A percentile compares a stretch with the other conserved stretches of the same genome.
Conservation (phyloP, 2,797 vertebrate species). For the Sebastolobus altivelis region DNA sequence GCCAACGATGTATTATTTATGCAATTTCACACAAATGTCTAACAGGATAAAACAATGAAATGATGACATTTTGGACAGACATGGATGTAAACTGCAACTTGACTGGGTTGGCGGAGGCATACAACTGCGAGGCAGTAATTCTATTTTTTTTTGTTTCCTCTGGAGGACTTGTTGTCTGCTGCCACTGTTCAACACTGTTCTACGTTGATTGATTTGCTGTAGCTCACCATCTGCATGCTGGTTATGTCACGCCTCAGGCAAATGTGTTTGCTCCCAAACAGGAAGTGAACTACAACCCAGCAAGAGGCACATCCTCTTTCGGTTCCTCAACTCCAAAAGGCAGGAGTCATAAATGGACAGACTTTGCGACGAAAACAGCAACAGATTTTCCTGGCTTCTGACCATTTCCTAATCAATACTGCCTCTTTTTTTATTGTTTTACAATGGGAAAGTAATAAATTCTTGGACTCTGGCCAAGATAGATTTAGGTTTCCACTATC, state of each 20-base stretch:
- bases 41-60: background rate
- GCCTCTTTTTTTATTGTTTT: constrained; percentile 50
- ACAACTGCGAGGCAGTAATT: no score
- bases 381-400: constrained; percentile 20
- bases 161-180: background rate
- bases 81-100: no score
- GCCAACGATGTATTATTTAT: background rate
- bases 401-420: constrained; percentile 41
- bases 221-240: background rate
- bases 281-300: constrained; percentile 35
- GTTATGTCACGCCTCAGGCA: constrained; percentile 3
- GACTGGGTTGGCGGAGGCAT: no score
- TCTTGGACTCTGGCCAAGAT: constrained; percentile 49
- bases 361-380: constrained; percentile 20
- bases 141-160: background rate
- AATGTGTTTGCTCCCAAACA: constrained; percentile 17
- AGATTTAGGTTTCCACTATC: constrained; percentile 22
- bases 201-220: constrained; percentile 1
- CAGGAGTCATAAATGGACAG: constrained; percentile 40
- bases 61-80: no score
- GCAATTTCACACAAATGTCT: background rate
- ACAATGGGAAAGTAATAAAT: constrained; percentile 63
- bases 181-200: background rate
- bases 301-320: constrained; percentile 25
- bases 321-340: constrained; percentile 33